Evolutionary conservation across 2,797 vertebrate species (phyloP).

Genomic region (Semaprochilodus insignis): DNA sequence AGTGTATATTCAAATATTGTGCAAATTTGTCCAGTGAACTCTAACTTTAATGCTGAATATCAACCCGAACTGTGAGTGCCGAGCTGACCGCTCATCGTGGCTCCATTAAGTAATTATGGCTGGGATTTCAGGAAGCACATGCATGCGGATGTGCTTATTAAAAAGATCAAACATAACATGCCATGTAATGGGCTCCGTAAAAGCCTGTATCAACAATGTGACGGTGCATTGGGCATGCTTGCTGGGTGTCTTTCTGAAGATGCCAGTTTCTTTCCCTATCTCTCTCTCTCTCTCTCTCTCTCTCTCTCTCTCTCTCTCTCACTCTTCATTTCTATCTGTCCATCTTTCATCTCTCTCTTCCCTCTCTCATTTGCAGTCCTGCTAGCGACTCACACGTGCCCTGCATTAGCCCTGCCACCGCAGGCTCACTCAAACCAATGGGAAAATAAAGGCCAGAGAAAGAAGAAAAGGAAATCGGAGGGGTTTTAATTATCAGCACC

Average conservation of each 20-base stretch:
- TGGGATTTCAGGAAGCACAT: conserved; percentile 22
- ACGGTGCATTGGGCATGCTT: conserved; percentile 1
- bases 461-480: neutral
- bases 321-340: neutral
- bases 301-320: neutral
- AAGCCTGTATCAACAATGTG: conserved; percentile 25
- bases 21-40: neutral
- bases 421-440: neutral
- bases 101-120: conserved; percentile 1
- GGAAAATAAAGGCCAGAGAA: neutral
- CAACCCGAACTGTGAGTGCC: neutral
- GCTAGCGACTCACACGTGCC: neutral
- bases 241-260: neutral
- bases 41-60: neutral
- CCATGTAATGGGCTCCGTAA: conserved; percentile 24
- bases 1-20: too few relatives aligned
- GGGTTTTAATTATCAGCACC: conserved; percentile 34
- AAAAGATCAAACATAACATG: conserved; percentile 23
- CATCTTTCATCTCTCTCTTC: conserved; percentile 9
- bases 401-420: neutral
- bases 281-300: neutral
- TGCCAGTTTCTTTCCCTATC: neutral
- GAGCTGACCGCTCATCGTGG: neutral
- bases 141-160: neutral
- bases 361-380: conserved; percentile 26